These are phyloP conservation scores for Acrobasis suavella DNA, from an alignment of 2,888 invertebrate genomes.

Conservation along the genomic window DNA sequence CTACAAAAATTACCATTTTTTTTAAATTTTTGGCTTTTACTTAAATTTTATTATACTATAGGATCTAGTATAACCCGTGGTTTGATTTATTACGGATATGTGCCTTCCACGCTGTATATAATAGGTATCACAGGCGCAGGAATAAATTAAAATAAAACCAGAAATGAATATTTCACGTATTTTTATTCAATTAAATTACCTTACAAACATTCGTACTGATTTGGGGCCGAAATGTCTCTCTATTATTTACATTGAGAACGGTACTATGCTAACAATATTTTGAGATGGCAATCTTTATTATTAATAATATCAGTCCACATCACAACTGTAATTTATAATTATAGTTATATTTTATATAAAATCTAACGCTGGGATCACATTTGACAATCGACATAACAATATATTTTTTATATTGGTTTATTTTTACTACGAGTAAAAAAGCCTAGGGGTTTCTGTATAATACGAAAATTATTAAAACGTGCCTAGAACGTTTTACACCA, in stretches of 20 bases:
- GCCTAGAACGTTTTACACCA: no score
- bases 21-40: no score
- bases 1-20: no score
- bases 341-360: neutral
- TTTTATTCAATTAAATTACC: constrained; percentile 56
- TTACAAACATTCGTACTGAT: constrained; percentile 44
- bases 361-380: constrained; percentile 12
- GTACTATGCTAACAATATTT: constrained; percentile 44
- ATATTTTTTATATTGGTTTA: no score
- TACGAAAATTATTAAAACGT: no score
- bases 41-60: no score
- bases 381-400: neutral
- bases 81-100: no score
- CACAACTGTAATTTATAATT: constrained; percentile 53
- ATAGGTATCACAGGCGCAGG: constrained; percentile 4
- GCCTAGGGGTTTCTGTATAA: no score
- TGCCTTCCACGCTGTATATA: no score
- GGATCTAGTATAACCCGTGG: no score
- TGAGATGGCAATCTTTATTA: constrained; percentile 63
- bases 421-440: no score
- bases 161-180: constrained; percentile 37
- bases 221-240: constrained; percentile 52
- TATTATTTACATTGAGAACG: constrained; percentile 49
- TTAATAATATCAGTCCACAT: constrained; percentile 72
- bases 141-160: constrained; percentile 29